Evolutionary conservation across 1,140 invertebrate species (phyloP).

Genomic region (Polypedilum pembai): DNA sequence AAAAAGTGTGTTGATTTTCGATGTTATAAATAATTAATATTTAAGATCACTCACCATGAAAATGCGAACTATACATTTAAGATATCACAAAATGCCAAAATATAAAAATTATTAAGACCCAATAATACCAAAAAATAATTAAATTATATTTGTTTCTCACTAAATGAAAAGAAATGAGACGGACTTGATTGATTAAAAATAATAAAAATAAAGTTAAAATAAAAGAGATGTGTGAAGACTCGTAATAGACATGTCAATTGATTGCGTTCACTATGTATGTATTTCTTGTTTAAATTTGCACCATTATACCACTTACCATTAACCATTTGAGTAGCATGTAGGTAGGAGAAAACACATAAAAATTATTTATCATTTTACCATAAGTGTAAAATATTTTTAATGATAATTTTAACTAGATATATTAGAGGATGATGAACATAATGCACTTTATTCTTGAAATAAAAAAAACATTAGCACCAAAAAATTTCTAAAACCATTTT

Average conservation of each 20-base stretch:
- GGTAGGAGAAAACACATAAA: too few relatives aligned
- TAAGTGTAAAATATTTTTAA: too few relatives aligned
- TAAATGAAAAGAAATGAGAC: not conserved
- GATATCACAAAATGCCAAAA: not conserved
- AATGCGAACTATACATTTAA: conserved; percentile 1
- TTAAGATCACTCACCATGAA: conserved; percentile 3
- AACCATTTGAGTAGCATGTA: too few relatives aligned
- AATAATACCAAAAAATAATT: not conserved
- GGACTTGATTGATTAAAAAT: not conserved
- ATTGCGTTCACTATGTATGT: not conserved
- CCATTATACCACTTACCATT: too few relatives aligned
- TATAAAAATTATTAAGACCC: not conserved
- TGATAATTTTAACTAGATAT: too few relatives aligned
- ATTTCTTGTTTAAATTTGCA: not conserved
- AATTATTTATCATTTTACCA: too few relatives aligned
- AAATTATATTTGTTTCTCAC: not conserved
- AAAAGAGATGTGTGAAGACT: not conserved
- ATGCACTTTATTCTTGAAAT: too few relatives aligned
- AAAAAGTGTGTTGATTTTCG: not conserved
- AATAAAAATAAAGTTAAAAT: not conserved
- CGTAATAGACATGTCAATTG: not conserved
- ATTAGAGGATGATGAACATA: too few relatives aligned
- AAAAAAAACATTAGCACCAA: too few relatives aligned
- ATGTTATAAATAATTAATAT: not conserved
- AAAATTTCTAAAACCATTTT: too few relatives aligned